Percentiles rank a stretch among this genome's conserved stretches.
Evolutionary conservation across 2,888 invertebrate genomes (phyloP).

Genomic region (Sphecodes monilicornis): DNA sequence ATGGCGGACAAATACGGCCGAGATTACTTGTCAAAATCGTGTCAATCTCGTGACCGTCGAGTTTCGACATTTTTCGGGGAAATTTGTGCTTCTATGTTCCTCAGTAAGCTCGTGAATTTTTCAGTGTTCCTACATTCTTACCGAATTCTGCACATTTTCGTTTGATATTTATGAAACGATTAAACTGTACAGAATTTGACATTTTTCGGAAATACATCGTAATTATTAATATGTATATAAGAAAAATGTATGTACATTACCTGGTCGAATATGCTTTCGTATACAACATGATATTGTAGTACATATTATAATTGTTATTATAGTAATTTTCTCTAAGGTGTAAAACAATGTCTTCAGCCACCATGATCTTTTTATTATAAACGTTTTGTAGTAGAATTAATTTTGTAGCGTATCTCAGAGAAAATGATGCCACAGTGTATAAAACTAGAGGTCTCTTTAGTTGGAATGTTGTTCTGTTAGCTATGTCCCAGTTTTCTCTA

Average conservation of each 20-base stretch:
- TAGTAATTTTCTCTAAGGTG: background rate
- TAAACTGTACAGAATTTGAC: background rate
- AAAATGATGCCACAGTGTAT: slow-evolving; percentile 32
- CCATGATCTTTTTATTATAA: background rate
- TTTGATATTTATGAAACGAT: background rate
- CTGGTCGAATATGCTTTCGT: background rate
- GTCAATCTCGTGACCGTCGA: slow-evolving; percentile 69
- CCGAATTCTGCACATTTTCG: background rate
- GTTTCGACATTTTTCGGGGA: slow-evolving; percentile 66
- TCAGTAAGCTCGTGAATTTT: background rate
- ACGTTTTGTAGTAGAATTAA: background rate
- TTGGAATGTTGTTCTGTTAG: slow-evolving; percentile 73
- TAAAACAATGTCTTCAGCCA: background rate
- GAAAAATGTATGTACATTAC: background rate
- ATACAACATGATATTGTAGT: background rate
- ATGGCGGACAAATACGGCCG: slow-evolving; percentile 65
- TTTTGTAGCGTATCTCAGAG: background rate
- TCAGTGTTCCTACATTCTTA: background rate
- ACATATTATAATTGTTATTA: background rate
- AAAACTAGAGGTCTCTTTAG: slow-evolving; percentile 47
- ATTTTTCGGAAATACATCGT: background rate
- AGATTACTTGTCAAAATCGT: slow-evolving; percentile 79
- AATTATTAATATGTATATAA: background rate
- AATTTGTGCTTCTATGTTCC: background rate
- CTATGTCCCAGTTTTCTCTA: slow-evolving; percentile 79